These are phyloP conservation scores for Gastrophysa polygoni DNA, from an alignment of 2,888 invertebrate species.

Conservation along the genomic window DNA sequence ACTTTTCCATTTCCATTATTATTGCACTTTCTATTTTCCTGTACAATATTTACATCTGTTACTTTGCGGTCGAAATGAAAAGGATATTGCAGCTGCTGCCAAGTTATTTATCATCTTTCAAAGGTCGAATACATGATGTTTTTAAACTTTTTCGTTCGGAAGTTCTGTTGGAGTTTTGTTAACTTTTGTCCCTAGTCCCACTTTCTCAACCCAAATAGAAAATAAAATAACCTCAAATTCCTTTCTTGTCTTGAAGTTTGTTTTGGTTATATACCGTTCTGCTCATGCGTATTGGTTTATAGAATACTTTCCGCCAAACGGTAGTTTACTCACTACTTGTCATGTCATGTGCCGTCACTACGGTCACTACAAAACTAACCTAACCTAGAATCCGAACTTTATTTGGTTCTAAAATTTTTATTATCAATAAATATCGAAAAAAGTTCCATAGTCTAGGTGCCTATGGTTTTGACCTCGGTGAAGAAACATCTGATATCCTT, in stretches of 20 bases:
- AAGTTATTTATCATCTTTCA: neutral
- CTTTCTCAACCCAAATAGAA: neutral
- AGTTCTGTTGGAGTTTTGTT: neutral
- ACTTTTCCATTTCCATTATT: slow-evolving; percentile 42
- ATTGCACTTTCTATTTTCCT: slow-evolving; percentile 23
- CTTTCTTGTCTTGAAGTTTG: neutral
- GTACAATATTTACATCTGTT: slow-evolving; percentile 37
- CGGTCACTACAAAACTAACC: too few relatives aligned
- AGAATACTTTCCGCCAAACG: too few relatives aligned
- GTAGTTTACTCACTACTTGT: too few relatives aligned
- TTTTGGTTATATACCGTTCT: too few relatives aligned
- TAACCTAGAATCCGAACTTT: too few relatives aligned
- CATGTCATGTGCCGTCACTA: too few relatives aligned
- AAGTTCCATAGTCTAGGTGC: too few relatives aligned
- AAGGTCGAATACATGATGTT: neutral
- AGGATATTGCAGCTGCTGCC: neutral
- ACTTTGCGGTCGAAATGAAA: neutral
- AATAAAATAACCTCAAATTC: neutral
- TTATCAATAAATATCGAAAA: too few relatives aligned
- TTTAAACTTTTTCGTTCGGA: neutral
- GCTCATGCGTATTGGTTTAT: too few relatives aligned
- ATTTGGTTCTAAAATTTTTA: too few relatives aligned
- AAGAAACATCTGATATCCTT: neutral
- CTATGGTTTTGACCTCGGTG: neutral
- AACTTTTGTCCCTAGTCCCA: neutral